Evolutionary conservation across 2,888 invertebrate species (phyloP), one percentile per base, ranked within the genome.

Genomic region (Empis livida): DNA sequence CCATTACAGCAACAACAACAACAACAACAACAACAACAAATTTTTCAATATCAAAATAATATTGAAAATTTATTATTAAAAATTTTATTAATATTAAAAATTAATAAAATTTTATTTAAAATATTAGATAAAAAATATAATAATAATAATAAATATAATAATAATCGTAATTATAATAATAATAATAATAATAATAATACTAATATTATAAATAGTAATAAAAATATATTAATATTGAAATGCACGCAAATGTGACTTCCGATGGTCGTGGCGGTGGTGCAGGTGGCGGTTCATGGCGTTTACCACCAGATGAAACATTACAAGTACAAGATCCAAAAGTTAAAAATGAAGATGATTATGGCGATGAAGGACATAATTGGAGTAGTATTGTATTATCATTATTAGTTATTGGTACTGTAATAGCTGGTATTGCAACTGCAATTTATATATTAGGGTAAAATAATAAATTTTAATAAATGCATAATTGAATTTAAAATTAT

Each of bases 261-360:
- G 88, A 88, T 77, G 82, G 86, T 73, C 85, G 84, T 75, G 76
- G 76, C 71, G 61, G 61, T 47, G 74, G 75, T 69, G 73, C 72
- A 70, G 72, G 72, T 70, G 72, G 72, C 57, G 75, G 77, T 70
- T 85, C 87, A 71, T 90, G 90, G 90, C 84, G 88, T 73, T 78
- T 89, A 72, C 88, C 88, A 72, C 88, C 88, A 67, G 90, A 90
- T 76, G 89, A 90, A 76, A 89, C 89, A 60, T 79, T 90, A 60
- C 89, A 89, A 74, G 89, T 90, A 70, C 86, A 82, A 73, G 88
- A 87, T 77, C 83, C 86, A 66, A 84, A 88, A 73, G 78, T 81
- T 71, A 89, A 89, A 72, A 80, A 82, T 66, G 85, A 87, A 69
- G 78, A 88, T 68, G 74, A 77, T 59, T 82, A 87, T 68, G 76